Base-by-base conservation (phyloP, 2,888 invertebrate species). In the Teleogryllus oceanicus region DNA sequence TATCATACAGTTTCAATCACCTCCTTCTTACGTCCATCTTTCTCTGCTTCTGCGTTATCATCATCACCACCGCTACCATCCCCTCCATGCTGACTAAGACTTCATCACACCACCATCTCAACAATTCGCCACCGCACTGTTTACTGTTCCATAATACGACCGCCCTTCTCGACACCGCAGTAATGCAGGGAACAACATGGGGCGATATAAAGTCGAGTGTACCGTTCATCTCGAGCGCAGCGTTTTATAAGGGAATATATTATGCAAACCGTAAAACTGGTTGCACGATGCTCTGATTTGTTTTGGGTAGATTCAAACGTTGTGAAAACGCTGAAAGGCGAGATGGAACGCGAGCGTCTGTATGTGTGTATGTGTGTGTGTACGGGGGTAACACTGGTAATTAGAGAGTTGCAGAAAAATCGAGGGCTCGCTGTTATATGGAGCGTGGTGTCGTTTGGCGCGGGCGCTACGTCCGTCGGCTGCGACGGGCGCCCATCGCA, bases 231-330 rank as follows among this genome's bases (percentile, higher is more conserved):
- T 37, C 37, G 37, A 8, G 8, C 5, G 37, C 37, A 37, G 37
- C 62, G 62, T n/a, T 62, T 62, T 16, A 62, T 62, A n/a, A n/a
- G 62, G 62, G 62, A n/a, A 62, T 62, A 62, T 62, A 62, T 62
- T 62, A 62, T 62, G 62, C 62, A 62, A 62, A 62, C 62, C 62
- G n/a, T 62, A 62, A 62, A 62, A 62, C n/a, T 62, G n/a, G 62
- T 62, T 62, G 62, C 62, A 16, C n/a, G 62, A 62, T n/a, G 62
- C 62, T 62, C 62, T 62, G 62, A 62, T 62, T 62, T 62, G 62
- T 62, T 13, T 62, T n/a, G 12, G 12, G 16, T 62, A 1, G 13
- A 62, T 62, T 62, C n/a, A n/a, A 62, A 18, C 62, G 62, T 62
- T 62, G 62, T 18, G n/a, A n/a, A n/a, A n/a, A n/a, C n/a, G 62